Percentiles rank a stretch among this genome's conserved stretches.
phyloP scores from a whole-genome alignment of 2,113 vertebrate genomes.

The Scopus umbretta region DNA sequence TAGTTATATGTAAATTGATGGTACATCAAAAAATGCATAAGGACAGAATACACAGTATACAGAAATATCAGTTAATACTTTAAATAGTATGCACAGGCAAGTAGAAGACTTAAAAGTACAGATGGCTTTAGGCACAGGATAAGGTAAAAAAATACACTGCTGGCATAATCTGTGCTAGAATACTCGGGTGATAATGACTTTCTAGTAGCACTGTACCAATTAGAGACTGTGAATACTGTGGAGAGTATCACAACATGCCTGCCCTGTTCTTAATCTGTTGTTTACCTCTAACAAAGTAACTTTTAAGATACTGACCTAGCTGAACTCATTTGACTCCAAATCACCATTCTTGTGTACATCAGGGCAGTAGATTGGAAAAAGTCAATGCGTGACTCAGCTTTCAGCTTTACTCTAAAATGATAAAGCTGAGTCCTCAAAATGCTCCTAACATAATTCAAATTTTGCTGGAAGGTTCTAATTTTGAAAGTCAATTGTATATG shows the following conservation, averaged over 20 bases:
- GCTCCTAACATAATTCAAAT: neutral
- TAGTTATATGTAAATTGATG: neutral
- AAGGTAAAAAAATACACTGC: neutral
- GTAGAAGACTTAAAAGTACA: neutral
- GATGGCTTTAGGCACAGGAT: neutral
- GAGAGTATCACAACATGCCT: neutral
- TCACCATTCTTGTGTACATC: neutral
- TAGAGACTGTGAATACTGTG: neutral
- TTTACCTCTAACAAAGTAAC: neutral
- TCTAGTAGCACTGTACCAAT: neutral
- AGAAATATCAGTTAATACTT: neutral
- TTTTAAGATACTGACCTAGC: neutral
- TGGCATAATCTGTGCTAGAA: neutral
- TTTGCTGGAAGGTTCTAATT: neutral
- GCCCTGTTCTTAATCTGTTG: neutral
- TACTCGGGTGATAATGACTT: neutral
- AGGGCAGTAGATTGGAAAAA: neutral
- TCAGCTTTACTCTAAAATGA: neutral
- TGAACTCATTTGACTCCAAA: neutral
- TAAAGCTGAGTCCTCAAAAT: neutral
- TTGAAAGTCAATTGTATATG: neutral
- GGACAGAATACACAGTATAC: neutral
- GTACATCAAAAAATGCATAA: neutral
- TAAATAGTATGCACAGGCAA: neutral
- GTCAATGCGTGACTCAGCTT: neutral